Conservation (phyloP, 2,113 vertebrate genomes). For the Isichthys henryi region DNA sequence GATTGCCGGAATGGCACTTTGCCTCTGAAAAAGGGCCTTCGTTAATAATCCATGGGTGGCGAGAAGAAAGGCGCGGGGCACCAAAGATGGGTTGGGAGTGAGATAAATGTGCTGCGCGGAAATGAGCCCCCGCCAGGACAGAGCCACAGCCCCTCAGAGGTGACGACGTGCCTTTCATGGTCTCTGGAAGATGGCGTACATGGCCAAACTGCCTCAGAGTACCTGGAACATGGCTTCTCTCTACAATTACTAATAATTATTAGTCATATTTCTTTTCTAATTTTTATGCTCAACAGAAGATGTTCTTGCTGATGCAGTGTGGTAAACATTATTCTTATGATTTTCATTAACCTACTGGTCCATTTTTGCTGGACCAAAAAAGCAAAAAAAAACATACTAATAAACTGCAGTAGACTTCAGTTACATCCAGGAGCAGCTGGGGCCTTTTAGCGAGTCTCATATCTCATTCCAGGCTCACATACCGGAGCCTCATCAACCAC, state of each 20-base stretch:
- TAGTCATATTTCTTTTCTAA: not conserved
- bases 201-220: not conserved
- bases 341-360: not conserved
- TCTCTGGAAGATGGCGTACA: not conserved
- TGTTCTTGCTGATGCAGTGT: not conserved
- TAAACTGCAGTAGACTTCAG: not conserved
- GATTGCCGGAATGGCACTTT: not conserved
- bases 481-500: not conserved
- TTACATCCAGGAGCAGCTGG: not conserved
- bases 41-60: constrained; percentile 16
- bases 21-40: not conserved
- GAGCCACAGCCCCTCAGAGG: not conserved
- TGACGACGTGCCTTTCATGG: not conserved
- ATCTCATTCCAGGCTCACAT: not conserved
- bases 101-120: not conserved
- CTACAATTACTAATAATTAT: not conserved
- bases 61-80: not conserved
- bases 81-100: not conserved
- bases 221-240: not conserved
- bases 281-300: not conserved
- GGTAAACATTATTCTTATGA: not conserved
- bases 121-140: not conserved
- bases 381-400: not conserved
- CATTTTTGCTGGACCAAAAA: not conserved
- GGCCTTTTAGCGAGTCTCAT: not conserved